Evolutionary conservation across 2,888 invertebrate genomes (phyloP).

Genomic region (Aphidoletes aphidimyza): DNA sequence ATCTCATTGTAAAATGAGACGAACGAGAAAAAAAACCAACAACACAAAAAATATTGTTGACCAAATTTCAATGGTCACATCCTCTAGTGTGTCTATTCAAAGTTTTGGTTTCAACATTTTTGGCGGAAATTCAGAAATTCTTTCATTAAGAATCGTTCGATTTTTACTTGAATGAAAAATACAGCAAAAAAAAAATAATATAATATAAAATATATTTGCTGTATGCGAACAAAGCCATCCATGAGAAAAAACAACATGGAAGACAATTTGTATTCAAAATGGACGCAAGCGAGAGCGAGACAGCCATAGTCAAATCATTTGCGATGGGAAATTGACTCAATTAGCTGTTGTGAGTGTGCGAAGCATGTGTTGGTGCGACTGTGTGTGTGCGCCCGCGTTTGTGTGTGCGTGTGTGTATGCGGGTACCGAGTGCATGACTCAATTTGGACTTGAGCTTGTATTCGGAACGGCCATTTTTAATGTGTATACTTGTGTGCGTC

Average conservation of each 20-base stretch:
- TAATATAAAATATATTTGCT: not conserved
- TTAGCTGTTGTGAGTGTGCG: slow-evolving; percentile 1
- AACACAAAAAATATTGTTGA: not conserved
- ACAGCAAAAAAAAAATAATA: not conserved
- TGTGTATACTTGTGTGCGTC: slow-evolving; percentile 12
- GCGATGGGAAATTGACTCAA: slow-evolving; percentile 43
- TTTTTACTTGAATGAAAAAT: slow-evolving; percentile 47
- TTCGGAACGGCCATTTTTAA: slow-evolving; percentile 53
- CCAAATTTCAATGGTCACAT: not conserved
- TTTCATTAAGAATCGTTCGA: slow-evolving; percentile 22
- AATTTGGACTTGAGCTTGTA: slow-evolving; percentile 40
- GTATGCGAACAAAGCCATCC: slow-evolving; percentile 12
- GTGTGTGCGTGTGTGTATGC: slow-evolving; percentile 8
- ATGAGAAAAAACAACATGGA: slow-evolving; percentile 48
- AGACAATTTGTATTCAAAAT: slow-evolving; percentile 48
- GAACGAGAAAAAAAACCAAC: not conserved
- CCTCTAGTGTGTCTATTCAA: not conserved
- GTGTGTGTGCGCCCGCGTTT: not conserved
- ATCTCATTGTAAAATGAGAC: too few species aligned
- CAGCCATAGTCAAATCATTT: not conserved
- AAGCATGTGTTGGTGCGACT: not conserved
- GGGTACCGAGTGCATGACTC: not conserved
- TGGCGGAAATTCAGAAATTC: not conserved
- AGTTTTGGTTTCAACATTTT: not conserved
- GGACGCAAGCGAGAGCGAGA: slow-evolving; percentile 29